Conservation (phyloP, 1,140 invertebrate genomes). For the Drosophila paulistorum region DNA sequence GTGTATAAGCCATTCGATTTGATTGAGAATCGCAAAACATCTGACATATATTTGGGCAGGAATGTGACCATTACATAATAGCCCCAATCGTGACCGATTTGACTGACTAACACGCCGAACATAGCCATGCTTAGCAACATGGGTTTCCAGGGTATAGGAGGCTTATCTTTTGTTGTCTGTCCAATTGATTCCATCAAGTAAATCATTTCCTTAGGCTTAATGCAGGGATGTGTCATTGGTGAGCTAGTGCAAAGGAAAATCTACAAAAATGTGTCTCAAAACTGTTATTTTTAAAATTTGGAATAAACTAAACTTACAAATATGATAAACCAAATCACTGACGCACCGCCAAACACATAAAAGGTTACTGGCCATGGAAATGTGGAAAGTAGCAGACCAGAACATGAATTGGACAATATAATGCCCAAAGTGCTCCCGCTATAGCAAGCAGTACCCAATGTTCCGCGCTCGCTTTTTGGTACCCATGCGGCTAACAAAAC, state of each 20-base stretch:
- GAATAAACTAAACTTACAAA: constrained; percentile 84
- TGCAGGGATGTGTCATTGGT: constrained; percentile 88
- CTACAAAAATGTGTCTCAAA: constrained; percentile 9
- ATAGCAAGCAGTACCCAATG: constrained; percentile 88
- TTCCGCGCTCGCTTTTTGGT: constrained; percentile 87
- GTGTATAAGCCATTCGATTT: constrained; percentile 51
- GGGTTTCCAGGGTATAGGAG: constrained; percentile 84
- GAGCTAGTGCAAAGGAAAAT: constrained; percentile 84
- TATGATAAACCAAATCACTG: constrained; percentile 88
- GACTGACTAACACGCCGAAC: constrained; percentile 85
- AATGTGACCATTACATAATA: constrained; percentile 95
- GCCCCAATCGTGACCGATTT: constrained; percentile 91
- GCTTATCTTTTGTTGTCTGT: neutral
- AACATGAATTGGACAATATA: constrained; percentile 87
- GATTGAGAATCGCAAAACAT: constrained; percentile 52
- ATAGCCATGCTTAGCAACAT: constrained; percentile 86
- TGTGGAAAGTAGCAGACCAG: constrained; percentile 86
- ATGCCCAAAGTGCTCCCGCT: constrained; percentile 88
- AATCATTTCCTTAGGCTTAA: constrained; percentile 87
- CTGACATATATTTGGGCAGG: constrained; percentile 85
- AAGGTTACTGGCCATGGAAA: constrained; percentile 89
- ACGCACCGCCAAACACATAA: constrained; percentile 89
- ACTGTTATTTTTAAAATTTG: neutral
- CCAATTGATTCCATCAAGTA: constrained; percentile 84
- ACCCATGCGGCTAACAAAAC: constrained; percentile 87